Base-by-base conservation (phyloP, 2,888 invertebrate genomes). In the Thysanoteuthis rhombus region DNA sequence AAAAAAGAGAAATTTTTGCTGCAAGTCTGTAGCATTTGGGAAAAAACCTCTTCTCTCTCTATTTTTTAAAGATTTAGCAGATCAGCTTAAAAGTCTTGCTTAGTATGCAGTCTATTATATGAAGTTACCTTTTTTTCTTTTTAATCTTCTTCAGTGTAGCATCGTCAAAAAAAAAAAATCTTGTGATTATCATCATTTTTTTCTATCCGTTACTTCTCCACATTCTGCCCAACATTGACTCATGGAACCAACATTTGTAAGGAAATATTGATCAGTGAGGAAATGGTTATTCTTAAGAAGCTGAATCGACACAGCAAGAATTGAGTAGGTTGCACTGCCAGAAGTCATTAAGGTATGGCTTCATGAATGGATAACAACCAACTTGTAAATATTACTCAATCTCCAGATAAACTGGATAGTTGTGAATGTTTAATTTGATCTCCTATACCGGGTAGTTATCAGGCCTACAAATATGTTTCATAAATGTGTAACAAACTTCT, bases 231-330 rank as follows among this genome's bases (percentile, higher is more conserved):
- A 12, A n/a, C 10, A 75, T 75, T 16, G n/a, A 75, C n/a, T 75
- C 75, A n/a, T n/a, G 8, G 75, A 75, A n/a, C 25, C 36, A 12
- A 75, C 16, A 75, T 75, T n/a, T 12, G 36, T 12, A 75, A 75
- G 12, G 75, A 75, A 75, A 75, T 75, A 75, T 75, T 75, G 16
- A 75, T 75, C n/a, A n/a, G 16, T 36, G 36, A 75, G 75, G 75
- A 75, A n/a, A n/a, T 0, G 75, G n/a, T 75, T 75, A 75, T n/a
- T 75, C 75, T n/a, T 75, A 75, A n/a, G 75, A 36, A 36, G 10
- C n/a, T 16, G 45, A 93, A 89, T 52, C n/a, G 45, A 93, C 75
- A 58, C 40, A 42, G 40, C 52, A 47, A 91, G 93, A 90, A 36
- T 32, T 28, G 36, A 39, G 12, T 25, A 40, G 1, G 12, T 47